phyloP scores from a whole-genome alignment of 2,888 invertebrate genomes.

The Chrysodeixis includens region DNA sequence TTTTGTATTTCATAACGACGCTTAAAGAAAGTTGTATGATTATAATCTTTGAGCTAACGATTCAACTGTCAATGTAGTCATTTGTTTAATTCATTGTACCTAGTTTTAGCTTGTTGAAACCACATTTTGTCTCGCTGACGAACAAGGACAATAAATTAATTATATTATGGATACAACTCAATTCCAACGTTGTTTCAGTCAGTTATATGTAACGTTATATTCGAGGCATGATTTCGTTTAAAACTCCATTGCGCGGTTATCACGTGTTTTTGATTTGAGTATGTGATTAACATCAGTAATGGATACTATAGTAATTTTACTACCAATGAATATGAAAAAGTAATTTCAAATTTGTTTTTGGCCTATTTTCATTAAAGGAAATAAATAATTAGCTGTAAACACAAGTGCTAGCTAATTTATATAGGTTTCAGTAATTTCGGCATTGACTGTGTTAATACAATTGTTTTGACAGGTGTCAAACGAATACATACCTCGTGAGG shows the following conservation, averaged over 20 bases:
- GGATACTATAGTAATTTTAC: slow-evolving; percentile 22
- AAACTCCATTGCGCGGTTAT: slow-evolving; percentile 27
- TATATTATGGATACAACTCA: slow-evolving; percentile 54
- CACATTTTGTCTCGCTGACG: slow-evolving; percentile 43
- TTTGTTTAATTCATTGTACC: slow-evolving; percentile 21
- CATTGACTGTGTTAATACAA: slow-evolving; percentile 70
- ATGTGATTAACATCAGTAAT: slow-evolving; percentile 25
- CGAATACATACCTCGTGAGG: slow-evolving; percentile 18
- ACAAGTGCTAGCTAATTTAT: neutral
- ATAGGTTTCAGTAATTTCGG: slow-evolving; percentile 41
- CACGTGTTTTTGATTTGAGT: slow-evolving; percentile 38
- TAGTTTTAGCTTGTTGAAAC: slow-evolving; percentile 43
- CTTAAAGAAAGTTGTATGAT: slow-evolving; percentile 11
- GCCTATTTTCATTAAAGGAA: no score
- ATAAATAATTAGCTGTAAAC: neutral
- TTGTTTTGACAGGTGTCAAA: slow-evolving; percentile 56
- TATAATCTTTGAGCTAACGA: neutral
- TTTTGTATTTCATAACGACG: slow-evolving; percentile 20
- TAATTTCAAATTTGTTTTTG: neutral
- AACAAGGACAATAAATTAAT: slow-evolving; percentile 62
- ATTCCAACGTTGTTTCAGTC: slow-evolving; percentile 42
- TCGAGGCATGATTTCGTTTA: slow-evolving; percentile 26
- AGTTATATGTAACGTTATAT: slow-evolving; percentile 25
- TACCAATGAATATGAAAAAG: slow-evolving; percentile 9
- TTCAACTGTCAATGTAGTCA: slow-evolving; percentile 17